Conservation (phyloP, 2,113 vertebrate species). For the Ploceus nigricollis region DNA sequence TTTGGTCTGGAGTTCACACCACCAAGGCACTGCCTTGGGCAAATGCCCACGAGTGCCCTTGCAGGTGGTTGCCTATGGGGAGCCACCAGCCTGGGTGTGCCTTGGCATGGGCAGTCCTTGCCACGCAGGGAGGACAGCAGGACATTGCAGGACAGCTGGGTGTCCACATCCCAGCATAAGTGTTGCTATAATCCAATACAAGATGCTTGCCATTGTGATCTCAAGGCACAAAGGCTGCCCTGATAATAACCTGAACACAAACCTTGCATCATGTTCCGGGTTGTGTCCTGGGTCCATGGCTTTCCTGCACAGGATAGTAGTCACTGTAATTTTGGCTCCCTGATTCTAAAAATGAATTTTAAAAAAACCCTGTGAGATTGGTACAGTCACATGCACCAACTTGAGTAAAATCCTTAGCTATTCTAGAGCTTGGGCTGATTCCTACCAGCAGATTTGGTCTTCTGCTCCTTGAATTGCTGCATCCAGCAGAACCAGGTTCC, state of each 20-base stretch:
- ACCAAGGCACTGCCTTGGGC: not conserved
- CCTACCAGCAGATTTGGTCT: not conserved
- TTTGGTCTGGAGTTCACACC: not conserved
- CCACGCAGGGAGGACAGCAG: not conserved
- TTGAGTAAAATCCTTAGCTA: not conserved
- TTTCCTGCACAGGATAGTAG: not conserved
- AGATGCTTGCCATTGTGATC: not conserved
- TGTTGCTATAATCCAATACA: not conserved
- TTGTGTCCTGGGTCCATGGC: not conserved
- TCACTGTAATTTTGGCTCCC: not conserved
- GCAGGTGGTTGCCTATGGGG: not conserved
- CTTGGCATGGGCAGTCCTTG: not conserved
- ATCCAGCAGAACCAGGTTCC: not conserved
- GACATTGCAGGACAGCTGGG: rapidly evolving
- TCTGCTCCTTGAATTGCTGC: not conserved
- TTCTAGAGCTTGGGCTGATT: not conserved
- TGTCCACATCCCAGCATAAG: not conserved
- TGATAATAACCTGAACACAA: not conserved
- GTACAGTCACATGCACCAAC: not conserved
- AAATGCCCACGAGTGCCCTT: rapidly evolving
- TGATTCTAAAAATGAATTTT: not conserved
- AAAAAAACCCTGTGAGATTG: not conserved
- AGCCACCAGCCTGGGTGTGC: rapidly evolving
- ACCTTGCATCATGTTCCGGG: not conserved
- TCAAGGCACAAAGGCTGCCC: rapidly evolving